These are phyloP conservation scores for Tiliqua scincoides DNA, from an alignment of 2,113 vertebrate genomes.

Conservation along the genomic window DNA sequence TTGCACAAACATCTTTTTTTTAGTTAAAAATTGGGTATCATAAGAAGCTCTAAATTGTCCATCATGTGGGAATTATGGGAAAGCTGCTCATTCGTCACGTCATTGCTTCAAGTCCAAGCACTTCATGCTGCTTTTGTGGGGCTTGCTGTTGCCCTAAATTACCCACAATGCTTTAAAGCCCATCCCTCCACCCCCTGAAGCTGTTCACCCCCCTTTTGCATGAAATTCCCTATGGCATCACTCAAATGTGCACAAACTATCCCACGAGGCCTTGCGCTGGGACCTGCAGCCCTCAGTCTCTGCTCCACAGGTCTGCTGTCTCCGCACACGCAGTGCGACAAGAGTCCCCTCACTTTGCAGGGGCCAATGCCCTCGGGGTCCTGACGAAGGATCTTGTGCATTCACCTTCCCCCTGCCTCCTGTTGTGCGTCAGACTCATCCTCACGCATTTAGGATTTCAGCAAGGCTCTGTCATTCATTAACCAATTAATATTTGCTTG, in stretches of 20 bases:
- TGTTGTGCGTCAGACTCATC: conserved; percentile 6
- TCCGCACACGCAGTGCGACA: background rate
- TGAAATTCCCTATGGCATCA: no score
- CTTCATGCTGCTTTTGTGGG: background rate
- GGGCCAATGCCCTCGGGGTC: background rate
- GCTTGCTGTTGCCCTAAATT: background rate
- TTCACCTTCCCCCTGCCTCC: background rate
- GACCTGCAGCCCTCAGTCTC: background rate
- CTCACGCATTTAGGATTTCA: background rate
- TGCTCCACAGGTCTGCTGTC: background rate
- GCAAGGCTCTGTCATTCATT: conserved; percentile 15
- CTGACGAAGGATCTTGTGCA: background rate
- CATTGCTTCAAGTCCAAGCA: no score
- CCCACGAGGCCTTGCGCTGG: background rate
- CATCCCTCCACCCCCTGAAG: background rate
- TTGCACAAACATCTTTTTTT: background rate
- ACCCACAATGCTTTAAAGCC: background rate
- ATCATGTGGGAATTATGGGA: background rate
- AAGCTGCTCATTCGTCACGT: no score
- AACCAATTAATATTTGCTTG: conserved; percentile 37
- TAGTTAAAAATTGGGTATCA: background rate
- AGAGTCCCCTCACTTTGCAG: no score
- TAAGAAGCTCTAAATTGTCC: background rate
- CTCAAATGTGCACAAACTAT: no score
- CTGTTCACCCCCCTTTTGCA: background rate